phyloP scores from a whole-genome alignment of 2,888 invertebrate genomes.

The Apamea crenata region DNA sequence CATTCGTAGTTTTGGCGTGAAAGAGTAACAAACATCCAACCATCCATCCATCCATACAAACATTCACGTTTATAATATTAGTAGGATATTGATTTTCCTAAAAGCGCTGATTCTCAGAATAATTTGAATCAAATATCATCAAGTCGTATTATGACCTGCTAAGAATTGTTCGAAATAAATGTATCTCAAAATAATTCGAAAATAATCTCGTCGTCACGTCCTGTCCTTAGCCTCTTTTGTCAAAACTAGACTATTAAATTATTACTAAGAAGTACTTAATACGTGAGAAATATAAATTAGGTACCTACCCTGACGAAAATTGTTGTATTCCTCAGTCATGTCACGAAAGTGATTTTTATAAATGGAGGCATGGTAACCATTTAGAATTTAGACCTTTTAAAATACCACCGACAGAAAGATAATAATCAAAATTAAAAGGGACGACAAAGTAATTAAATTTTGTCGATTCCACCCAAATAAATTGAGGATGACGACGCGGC shows the following conservation, averaged over 20 bases:
- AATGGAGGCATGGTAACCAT: constrained; percentile 27
- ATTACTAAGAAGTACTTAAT: constrained; percentile 11
- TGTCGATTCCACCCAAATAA: constrained; percentile 66
- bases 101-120: not conserved
- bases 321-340: constrained; percentile 12
- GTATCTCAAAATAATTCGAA: not conserved
- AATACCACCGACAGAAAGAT: constrained; percentile 56
- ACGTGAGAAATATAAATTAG: constrained; percentile 18
- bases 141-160: not conserved
- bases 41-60: too few species aligned
- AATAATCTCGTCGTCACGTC: not conserved
- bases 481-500: constrained; percentile 61
- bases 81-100: not conserved
- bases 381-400: constrained; percentile 29
- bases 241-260: constrained; percentile 11
- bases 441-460: constrained; percentile 71
- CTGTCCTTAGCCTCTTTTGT: constrained; percentile 13
- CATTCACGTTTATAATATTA: too few species aligned
- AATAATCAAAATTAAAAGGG: constrained; percentile 64
- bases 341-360: constrained; percentile 27
- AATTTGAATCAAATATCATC: not conserved
- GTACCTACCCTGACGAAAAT: not conserved
- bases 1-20: too few species aligned
- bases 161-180: not conserved
- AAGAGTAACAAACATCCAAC: too few species aligned